Percentiles rank a stretch among this genome's conserved stretches.
These are phyloP conservation scores for Perizoma affinitatum DNA, from an alignment of 2,888 invertebrate genomes.

Conservation along the genomic window DNA sequence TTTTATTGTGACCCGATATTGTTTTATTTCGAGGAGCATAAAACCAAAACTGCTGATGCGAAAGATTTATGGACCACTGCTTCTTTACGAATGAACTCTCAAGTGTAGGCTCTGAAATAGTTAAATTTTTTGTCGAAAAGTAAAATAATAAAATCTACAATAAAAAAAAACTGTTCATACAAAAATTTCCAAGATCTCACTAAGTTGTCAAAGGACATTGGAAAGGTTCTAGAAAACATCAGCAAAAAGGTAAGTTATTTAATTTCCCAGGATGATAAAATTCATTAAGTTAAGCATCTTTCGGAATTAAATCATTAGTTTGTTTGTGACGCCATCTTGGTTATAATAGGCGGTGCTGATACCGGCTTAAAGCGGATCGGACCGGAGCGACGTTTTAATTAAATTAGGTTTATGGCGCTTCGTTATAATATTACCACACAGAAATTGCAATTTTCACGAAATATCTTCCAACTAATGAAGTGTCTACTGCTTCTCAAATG, in stretches of 20 bases:
- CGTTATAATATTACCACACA: conserved; percentile 2
- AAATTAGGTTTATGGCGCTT: conserved; percentile 13
- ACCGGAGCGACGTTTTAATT: conserved; percentile 17
- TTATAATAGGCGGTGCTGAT: conserved; percentile 14
- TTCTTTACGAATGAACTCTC: conserved; percentile 4
- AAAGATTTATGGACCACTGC: conserved; percentile 13
- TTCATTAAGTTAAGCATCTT: conserved; percentile 15
- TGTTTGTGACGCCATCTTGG: conserved; percentile 21
- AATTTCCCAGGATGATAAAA: conserved; percentile 7
- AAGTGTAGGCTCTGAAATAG: conserved; percentile 4
- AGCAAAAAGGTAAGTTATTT: conserved; percentile 3
- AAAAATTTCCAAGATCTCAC: too few relatives aligned
- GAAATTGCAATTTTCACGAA: conserved; percentile 6
- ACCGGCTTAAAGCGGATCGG: conserved; percentile 11
- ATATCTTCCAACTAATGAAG: conserved; percentile 5
- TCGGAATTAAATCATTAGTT: conserved; percentile 23
- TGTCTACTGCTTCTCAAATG: too few relatives aligned
- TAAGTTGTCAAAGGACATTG: too few relatives aligned
- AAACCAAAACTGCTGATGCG: conserved; percentile 18
- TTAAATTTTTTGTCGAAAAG: too few relatives aligned
- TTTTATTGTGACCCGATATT: conserved; percentile 33
- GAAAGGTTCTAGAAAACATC: background rate
- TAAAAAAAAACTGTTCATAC: too few relatives aligned
- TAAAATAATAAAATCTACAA: too few relatives aligned
- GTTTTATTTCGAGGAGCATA: conserved; percentile 28